These are phyloP conservation scores for Mormyrus iriodes DNA, from an alignment of 2,113 vertebrate genomes.

Conservation along the genomic window DNA sequence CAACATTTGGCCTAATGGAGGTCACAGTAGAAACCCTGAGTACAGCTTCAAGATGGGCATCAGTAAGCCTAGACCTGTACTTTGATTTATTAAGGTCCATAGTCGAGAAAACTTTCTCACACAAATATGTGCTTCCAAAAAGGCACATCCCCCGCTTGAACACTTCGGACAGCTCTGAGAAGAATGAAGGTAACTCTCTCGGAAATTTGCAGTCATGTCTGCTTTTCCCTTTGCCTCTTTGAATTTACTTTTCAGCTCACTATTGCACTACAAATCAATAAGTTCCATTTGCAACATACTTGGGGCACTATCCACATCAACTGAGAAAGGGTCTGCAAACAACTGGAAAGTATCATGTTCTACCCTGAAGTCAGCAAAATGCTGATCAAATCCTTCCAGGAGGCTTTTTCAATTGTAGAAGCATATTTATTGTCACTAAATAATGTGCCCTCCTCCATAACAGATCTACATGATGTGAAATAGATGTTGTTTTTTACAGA, in stretches of 20 bases:
- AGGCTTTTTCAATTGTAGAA: slow-evolving; percentile 13
- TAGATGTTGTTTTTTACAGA: neutral
- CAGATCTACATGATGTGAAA: neutral
- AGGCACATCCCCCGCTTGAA: neutral
- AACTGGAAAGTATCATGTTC: slow-evolving; percentile 22
- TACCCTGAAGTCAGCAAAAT: slow-evolving; percentile 11
- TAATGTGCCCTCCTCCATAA: neutral
- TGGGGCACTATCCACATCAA: slow-evolving; percentile 23
- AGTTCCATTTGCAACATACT: slow-evolving; percentile 20
- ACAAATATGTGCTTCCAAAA: neutral
- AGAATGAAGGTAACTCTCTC: slow-evolving; percentile 16
- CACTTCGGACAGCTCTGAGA: neutral
- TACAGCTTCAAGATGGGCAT: neutral
- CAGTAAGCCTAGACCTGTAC: neutral
- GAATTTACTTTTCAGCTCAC: neutral
- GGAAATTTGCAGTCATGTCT: slow-evolving; percentile 25
- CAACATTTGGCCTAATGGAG: neutral
- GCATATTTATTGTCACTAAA: neutral
- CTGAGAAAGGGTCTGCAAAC: slow-evolving; percentile 23
- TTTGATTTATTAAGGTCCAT: neutral
- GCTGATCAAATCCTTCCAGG: slow-evolving; percentile 16
- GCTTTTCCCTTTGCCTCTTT: slow-evolving; percentile 19
- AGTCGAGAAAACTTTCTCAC: neutral
- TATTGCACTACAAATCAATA: slow-evolving; percentile 23
- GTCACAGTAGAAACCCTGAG: neutral